Evolutionary conservation across 2,113 vertebrate species (phyloP).

Genomic region (Pituophis catenifer): DNA sequence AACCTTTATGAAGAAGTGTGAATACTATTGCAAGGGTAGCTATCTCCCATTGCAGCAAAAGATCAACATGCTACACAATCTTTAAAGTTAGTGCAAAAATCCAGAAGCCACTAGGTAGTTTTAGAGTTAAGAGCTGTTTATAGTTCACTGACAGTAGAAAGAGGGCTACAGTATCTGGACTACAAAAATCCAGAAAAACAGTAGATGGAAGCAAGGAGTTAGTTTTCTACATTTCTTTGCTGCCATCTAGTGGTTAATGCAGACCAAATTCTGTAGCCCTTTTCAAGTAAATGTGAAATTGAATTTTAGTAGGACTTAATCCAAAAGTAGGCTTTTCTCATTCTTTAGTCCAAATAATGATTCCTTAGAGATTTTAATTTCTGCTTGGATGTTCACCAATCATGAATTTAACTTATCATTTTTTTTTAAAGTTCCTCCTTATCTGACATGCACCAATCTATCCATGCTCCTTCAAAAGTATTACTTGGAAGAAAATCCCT

Average conservation of each 20-base stretch:
- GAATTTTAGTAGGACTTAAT: background rate
- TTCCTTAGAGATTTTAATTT: background rate
- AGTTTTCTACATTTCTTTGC: background rate
- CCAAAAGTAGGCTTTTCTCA: too few species aligned
- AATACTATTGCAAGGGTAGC: slow-evolving; percentile 34
- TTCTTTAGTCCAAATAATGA: background rate
- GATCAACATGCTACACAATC: background rate
- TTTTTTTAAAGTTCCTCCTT: background rate
- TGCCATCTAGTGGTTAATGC: background rate
- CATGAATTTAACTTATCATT: background rate
- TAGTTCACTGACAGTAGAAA: background rate
- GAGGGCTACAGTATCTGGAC: background rate
- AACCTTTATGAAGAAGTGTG: slow-evolving; percentile 14
- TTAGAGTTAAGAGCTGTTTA: background rate
- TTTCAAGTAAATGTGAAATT: background rate
- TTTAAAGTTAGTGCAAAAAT: background rate
- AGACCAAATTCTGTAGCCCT: background rate
- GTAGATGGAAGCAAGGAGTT: background rate
- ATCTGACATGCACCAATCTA: background rate
- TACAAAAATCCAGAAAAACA: background rate
- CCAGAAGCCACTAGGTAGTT: background rate
- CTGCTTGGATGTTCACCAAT: background rate
- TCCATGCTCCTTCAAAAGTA: background rate
- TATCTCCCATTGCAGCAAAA: slow-evolving; percentile 22
- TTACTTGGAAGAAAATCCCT: background rate